Conservation (phyloP, 2,797 vertebrate species). For the Synaphobranchus kaupii region DNA sequence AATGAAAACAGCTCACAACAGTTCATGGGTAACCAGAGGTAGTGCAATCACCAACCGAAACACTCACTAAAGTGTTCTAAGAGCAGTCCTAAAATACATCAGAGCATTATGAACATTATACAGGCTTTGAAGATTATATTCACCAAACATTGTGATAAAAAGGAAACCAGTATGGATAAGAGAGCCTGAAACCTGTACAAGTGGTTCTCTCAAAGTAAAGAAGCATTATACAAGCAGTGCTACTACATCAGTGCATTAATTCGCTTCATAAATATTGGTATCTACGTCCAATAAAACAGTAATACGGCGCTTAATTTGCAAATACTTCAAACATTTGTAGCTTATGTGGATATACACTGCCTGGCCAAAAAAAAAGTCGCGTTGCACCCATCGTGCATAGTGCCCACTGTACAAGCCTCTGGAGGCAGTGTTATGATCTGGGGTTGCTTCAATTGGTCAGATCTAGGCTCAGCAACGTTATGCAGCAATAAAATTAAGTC, state of each 20-base stretch:
- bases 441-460: no score
- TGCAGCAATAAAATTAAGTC: no score
- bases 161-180: not conserved
- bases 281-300: no score
- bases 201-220: not conserved
- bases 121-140: not conserved
- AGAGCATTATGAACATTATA: not conserved
- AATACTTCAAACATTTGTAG: not conserved
- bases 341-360: not conserved
- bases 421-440: no score
- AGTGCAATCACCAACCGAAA: not conserved
- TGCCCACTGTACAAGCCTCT: no score
- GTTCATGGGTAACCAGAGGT: not conserved
- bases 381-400: no score
- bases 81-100: not conserved
- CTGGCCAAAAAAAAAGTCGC: no score
- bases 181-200: not conserved
- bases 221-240: not conserved
- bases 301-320: not conserved
- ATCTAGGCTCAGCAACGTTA: no score
- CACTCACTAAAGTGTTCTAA: not conserved
- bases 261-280: no score
- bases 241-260: no score
- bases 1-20: conserved; percentile 33
- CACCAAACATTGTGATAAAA: not conserved